These are phyloP conservation scores for Lasioglossum morio DNA, from an alignment of 2,888 invertebrate species.

Conservation along the genomic window DNA sequence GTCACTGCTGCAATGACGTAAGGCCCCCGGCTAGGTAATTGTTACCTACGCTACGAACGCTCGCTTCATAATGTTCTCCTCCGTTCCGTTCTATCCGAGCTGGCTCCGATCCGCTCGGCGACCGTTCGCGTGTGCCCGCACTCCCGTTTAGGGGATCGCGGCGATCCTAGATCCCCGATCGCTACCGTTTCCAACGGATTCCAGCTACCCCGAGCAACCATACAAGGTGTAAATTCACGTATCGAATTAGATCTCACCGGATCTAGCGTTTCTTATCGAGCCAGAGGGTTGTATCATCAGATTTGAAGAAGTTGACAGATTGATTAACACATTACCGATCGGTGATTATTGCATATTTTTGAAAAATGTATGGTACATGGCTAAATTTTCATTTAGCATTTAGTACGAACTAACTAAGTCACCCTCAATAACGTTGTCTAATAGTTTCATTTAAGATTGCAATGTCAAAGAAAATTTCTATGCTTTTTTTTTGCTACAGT, in stretches of 20 bases:
- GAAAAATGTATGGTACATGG: no score
- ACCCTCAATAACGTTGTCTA: no score
- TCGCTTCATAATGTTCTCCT: conserved; percentile 70
- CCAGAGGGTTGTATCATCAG: neutral
- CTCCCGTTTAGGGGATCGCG: neutral
- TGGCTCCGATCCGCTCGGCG: conserved; percentile 25
- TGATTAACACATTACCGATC: no score
- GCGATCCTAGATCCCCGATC: neutral
- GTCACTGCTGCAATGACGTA: conserved; percentile 82
- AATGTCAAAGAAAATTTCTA: no score
- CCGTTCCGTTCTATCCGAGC: conserved; percentile 51
- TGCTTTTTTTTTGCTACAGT: no score
- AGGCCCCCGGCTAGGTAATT: conserved; percentile 77
- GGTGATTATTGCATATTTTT: no score
- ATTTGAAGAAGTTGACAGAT: neutral
- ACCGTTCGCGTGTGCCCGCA: conserved; percentile 13
- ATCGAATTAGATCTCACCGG: no score
- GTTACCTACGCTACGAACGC: conserved; percentile 74
- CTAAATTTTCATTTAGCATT: no score
- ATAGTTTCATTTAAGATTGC: no score
- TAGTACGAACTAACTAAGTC: no score
- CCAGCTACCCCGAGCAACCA: neutral
- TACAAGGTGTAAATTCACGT: neutral
- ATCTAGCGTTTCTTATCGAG: no score
- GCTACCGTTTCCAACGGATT: neutral